Conservation (phyloP, 2,113 vertebrate genomes). For the Phoxinus phoxinus region DNA sequence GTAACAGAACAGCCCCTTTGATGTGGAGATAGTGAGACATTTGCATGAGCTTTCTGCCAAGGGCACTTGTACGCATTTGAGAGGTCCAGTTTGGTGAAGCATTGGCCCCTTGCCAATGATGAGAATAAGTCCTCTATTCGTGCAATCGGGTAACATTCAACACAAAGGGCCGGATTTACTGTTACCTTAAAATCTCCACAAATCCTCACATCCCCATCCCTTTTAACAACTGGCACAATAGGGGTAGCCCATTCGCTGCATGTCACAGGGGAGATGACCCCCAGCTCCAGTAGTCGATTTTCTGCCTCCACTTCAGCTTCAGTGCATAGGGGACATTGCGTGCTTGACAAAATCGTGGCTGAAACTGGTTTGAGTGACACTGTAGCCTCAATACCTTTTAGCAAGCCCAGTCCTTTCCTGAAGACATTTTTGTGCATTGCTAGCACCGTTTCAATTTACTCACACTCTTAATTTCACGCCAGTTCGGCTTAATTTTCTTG, state of each 20-base stretch:
- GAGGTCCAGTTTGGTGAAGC: slow-evolving; percentile 37
- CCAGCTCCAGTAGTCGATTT: too few species aligned
- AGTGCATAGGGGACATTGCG: too few species aligned
- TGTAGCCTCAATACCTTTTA: not conserved
- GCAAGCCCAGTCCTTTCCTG: not conserved
- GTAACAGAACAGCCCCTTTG: slow-evolving; percentile 3
- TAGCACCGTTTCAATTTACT: not conserved
- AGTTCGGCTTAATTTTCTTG: slow-evolving; percentile 11
- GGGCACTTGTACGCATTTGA: not conserved
- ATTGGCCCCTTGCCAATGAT: slow-evolving; percentile 26
- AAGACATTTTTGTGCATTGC: not conserved
- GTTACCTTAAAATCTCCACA: too few species aligned
- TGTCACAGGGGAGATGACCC: too few species aligned
- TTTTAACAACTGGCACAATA: too few species aligned
- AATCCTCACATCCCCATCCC: too few species aligned
- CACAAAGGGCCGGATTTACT: slow-evolving; percentile 24
- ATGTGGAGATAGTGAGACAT: not conserved
- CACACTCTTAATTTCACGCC: slow-evolving; percentile 42
- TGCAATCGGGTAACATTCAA: slow-evolving; percentile 36
- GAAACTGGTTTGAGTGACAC: not conserved
- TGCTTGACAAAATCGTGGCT: too few species aligned
- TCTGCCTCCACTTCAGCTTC: too few species aligned
- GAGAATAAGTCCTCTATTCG: slow-evolving; percentile 41
- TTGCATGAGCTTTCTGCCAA: not conserved
- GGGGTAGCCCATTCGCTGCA: too few species aligned